These are phyloP conservation scores for Nymphicus hollandicus DNA, from an alignment of 2,113 vertebrate genomes.

Conservation along the genomic window DNA sequence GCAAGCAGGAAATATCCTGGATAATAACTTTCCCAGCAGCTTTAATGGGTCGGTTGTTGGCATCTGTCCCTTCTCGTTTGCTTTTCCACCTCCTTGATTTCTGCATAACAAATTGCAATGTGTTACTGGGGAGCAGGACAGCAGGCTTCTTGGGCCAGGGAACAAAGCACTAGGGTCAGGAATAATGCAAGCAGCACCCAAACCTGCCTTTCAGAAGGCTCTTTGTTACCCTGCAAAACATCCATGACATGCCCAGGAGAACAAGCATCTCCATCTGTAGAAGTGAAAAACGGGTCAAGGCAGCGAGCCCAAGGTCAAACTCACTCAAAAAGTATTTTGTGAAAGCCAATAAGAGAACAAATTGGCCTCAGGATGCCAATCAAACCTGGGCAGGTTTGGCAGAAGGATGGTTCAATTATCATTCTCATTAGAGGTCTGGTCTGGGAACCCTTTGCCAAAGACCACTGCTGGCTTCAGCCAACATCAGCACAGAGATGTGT, in stretches of 20 bases:
- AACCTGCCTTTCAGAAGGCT: slow-evolving; percentile 64
- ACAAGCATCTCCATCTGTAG: slow-evolving; percentile 70
- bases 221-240: slow-evolving; percentile 45
- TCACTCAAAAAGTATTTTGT: slow-evolving; percentile 40
- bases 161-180: slow-evolving; percentile 49
- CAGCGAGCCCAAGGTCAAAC: slow-evolving; percentile 61
- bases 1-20: slow-evolving; percentile 92
- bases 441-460: neutral
- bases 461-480: neutral
- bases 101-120: slow-evolving; percentile 62
- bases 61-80: slow-evolving; percentile 88
- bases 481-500: neutral
- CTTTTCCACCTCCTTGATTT: slow-evolving; percentile 96
- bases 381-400: slow-evolving; percentile 7
- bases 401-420: neutral
- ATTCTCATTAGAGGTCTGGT: neutral
- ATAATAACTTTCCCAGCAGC: slow-evolving; percentile 96
- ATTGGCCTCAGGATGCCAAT: neutral
- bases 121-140: neutral
- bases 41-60: slow-evolving; percentile 86
- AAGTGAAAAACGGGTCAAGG: slow-evolving; percentile 67
- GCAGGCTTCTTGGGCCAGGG: neutral
- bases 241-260: slow-evolving; percentile 64
- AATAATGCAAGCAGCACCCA: slow-evolving; percentile 57
- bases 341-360: slow-evolving; percentile 19